Base-by-base conservation (phyloP, 2,113 vertebrate genomes). In the Stomatorhinus ivindoensis region DNA sequence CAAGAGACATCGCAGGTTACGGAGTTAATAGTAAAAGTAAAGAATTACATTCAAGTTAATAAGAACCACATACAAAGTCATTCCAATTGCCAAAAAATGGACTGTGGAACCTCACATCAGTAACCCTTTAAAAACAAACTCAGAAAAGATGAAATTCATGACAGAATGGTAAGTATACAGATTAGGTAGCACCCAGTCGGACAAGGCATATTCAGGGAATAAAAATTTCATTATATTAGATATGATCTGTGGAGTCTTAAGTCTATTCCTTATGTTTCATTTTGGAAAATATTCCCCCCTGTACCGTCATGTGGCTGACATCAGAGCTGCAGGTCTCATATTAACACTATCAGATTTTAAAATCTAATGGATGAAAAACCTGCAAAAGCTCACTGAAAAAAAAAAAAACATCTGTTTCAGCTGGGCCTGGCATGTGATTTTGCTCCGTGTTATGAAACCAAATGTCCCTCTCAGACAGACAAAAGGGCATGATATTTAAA, bases 191-290 rank as follows among this genome's bases (percentile, higher is more conserved):
- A 90, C 90, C 91, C 90, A 90, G 90, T 47, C 82, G 31, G 1
- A 55, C 48, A 88, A 91, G 92, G 91, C 7, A 31, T 47, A 42
- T 65, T 82, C 87, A 88, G 88, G 93, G 93, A 93, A 94, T 91
- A 91, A 91, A 94, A 94, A 95, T 94, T 92, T 94, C 92, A 92
- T 90, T 92, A 94, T 94, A 95, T 95, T 93, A 94, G 88, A 93
- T 94, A 93, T 42, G 94, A 96, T 94, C 92, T 93, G 91, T 94
- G 94, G 90, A 58, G 27, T 90, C 11, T 89, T 86, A 10, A 50
- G 89, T 89, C 91, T 89, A 91, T 92, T 93, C 92, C 91, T 95
- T 91, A 93, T 86, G 90, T 95, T 93, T 93, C 92, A 93, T 90
- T 65, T 93, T 87, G 89, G 93, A 94, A 91, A 80, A 80, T 19